Evolutionary conservation across 2,797 vertebrate species (phyloP).

Genomic region (Macroramphosus scolopax): DNA sequence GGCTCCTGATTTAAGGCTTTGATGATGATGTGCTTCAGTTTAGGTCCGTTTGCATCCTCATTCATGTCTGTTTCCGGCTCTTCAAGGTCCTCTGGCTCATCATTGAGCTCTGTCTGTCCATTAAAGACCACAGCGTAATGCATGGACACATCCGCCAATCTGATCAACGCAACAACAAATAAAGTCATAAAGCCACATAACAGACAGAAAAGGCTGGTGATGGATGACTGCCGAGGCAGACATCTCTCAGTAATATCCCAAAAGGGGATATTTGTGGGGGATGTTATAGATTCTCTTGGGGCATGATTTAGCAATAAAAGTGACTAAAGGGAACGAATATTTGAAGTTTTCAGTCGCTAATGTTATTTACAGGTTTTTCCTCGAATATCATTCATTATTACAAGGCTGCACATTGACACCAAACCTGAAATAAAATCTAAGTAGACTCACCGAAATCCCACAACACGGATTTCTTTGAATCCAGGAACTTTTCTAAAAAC

Average conservation of each 20-base stretch:
- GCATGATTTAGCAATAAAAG: constrained; percentile 16
- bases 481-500: constrained; percentile 90
- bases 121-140: constrained; percentile 86
- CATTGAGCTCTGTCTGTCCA: constrained; percentile 78
- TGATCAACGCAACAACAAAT: constrained; percentile 54
- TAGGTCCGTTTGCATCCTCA: constrained; percentile 61
- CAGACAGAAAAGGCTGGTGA: no score
- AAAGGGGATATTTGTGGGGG: no score
- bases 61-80: constrained; percentile 23
- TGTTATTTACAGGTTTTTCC: no score
- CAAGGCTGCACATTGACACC: not conserved
- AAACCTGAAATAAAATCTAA: not conserved
- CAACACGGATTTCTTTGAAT: constrained; percentile 88
- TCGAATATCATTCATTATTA: constrained; percentile 4
- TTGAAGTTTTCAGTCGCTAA: no score
- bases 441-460: constrained; percentile 89
- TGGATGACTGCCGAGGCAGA: constrained; percentile 11
- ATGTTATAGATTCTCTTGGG: constrained; percentile 9
- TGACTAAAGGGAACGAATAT: not conserved
- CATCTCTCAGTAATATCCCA: constrained; percentile 9
- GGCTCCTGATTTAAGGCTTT: constrained; percentile 83
- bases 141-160: constrained; percentile 82
- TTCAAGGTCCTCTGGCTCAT: constrained; percentile 57
- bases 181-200: constrained; percentile 17
- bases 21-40: constrained; percentile 84